These are phyloP conservation scores for Gouania willdenowi DNA, from an alignment of 2,797 vertebrate species.

Conservation along the genomic window DNA sequence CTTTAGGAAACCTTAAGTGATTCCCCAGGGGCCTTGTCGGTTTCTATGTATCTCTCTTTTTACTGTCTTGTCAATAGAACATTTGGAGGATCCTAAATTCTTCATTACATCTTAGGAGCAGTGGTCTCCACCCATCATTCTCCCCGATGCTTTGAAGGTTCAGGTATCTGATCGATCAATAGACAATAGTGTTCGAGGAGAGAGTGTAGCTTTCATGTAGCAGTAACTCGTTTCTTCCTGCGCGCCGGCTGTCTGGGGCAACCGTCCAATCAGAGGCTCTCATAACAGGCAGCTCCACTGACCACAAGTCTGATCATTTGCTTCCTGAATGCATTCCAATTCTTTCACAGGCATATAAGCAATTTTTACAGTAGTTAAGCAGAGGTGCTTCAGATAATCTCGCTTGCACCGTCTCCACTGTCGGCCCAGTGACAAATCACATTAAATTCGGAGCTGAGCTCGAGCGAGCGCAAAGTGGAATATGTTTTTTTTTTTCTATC, in stretches of 20 bases:
- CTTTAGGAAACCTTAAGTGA: conserved; percentile 68
- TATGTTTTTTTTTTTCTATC: conserved; percentile 32
- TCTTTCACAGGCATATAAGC: conserved; percentile 81
- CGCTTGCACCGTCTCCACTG: conserved; percentile 62
- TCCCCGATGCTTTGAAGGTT: conserved; percentile 55
- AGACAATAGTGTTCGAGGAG: conserved; percentile 42
- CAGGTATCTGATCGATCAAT: conserved; percentile 64
- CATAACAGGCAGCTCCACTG: conserved; percentile 26
- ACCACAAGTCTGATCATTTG: conserved; percentile 54
- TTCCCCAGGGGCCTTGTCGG: conserved; percentile 66
- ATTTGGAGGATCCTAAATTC: conserved; percentile 76
- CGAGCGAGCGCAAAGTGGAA: conserved; percentile 64
- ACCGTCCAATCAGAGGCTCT: conserved; percentile 55
- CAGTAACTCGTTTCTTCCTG: conserved; percentile 67
- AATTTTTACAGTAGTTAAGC: conserved; percentile 82
- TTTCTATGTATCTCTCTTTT: conserved; percentile 68
- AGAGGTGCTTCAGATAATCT: conserved; percentile 81
- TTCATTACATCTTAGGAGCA: conserved; percentile 71
- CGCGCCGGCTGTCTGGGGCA: conserved; percentile 43
- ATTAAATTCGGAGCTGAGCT: conserved; percentile 75
- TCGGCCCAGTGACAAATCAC: conserved; percentile 73
- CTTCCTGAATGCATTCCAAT: conserved; percentile 77
- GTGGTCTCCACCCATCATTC: conserved; percentile 42
- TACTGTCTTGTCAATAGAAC: conserved; percentile 75
- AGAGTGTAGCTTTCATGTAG: conserved; percentile 61